These are phyloP conservation scores for Brachionus sp. DNA, from an alignment of 1,140 invertebrate genomes.

Conservation along the genomic window DNA sequence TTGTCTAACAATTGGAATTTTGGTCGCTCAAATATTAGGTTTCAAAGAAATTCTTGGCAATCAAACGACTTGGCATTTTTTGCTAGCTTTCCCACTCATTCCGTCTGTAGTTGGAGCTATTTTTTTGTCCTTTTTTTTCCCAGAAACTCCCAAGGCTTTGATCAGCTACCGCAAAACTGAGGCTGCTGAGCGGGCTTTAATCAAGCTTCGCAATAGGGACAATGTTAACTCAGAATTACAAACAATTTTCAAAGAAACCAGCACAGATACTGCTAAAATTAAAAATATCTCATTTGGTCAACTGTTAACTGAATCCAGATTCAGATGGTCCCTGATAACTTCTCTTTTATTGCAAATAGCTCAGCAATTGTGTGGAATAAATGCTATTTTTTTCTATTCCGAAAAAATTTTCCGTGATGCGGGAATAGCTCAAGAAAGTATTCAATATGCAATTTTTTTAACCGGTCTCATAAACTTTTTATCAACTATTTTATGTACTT, in stretches of 20 bases:
- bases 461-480: slow-evolving; percentile 69
- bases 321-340: slow-evolving; percentile 37
- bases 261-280: neutral
- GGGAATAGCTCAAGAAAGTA: slow-evolving; percentile 62
- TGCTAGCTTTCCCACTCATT: slow-evolving; percentile 19
- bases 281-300: neutral
- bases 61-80: neutral
- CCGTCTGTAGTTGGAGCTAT: neutral
- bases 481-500: slow-evolving; percentile 67
- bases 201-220: neutral
- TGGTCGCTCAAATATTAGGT: slow-evolving; percentile 81
- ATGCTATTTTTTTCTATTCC: slow-evolving; percentile 81
- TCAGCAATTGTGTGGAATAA: slow-evolving; percentile 80
- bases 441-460: slow-evolving; percentile 71
- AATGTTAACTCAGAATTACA: slow-evolving; percentile 23
- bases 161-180: neutral
- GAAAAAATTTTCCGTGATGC: slow-evolving; percentile 68
- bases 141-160: slow-evolving; percentile 38
- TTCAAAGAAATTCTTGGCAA: slow-evolving; percentile 81
- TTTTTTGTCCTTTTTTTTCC: neutral
- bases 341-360: slow-evolving; percentile 6
- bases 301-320: neutral
- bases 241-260: neutral
- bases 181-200: neutral
- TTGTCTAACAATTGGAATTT: slow-evolving; percentile 81